Conservation (phyloP, 2,113 vertebrate genomes). For the Engystomops pustulosus region DNA sequence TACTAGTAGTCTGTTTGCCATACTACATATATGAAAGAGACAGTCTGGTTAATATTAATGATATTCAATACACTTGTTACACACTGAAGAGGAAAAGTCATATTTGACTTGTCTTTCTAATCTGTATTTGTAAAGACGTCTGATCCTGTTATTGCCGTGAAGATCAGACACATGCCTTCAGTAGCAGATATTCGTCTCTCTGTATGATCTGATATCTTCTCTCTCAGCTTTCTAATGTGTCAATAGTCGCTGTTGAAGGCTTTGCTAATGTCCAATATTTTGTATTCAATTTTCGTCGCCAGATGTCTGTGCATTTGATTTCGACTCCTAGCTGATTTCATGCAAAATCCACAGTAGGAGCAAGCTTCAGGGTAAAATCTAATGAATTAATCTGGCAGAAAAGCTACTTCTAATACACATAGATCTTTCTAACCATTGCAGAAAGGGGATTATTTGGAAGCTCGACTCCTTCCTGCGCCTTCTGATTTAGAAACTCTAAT, state of each 20-base stretch:
- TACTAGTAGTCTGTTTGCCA: neutral
- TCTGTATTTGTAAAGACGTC: neutral
- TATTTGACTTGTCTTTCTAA: no score
- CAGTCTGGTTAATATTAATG: neutral
- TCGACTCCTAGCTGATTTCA: conserved; percentile 7
- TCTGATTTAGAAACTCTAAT: conserved; percentile 34
- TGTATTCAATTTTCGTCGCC: conserved; percentile 19
- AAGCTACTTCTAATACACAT: conserved; percentile 19
- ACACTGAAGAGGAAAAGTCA: no score
- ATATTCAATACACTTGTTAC: neutral
- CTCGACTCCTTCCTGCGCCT: conserved; percentile 25
- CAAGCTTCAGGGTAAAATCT: conserved; percentile 37
- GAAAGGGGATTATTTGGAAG: conserved; percentile 41
- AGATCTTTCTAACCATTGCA: conserved; percentile 41
- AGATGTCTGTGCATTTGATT: conserved; percentile 28
- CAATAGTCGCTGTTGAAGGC: conserved; percentile 1
- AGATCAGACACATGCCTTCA: neutral
- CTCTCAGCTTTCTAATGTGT: neutral
- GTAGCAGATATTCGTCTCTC: neutral
- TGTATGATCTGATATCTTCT: neutral
- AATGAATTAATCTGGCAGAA: conserved; percentile 39
- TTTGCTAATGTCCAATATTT: conserved; percentile 43
- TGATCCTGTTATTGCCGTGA: neutral
- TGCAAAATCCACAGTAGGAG: neutral
- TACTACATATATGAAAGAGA: neutral